Conservation (phyloP, 2,113 vertebrate genomes). For the Nymphicus hollandicus region DNA sequence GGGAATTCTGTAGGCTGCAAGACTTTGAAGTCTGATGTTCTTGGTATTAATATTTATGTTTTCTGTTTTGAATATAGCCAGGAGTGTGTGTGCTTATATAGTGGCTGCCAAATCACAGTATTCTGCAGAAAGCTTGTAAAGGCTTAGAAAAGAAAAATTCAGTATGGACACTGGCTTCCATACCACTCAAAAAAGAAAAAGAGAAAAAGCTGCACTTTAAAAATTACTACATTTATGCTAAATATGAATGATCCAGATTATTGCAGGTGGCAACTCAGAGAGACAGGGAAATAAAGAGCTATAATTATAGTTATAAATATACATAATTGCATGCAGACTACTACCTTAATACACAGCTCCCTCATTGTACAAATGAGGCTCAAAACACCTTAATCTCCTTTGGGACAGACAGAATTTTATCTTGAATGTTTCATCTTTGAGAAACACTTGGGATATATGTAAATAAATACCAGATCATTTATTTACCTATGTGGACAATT, state of each 20-base stretch:
- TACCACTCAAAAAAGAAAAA: not conserved
- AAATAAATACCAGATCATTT: conserved; percentile 59
- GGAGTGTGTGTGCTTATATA: not conserved
- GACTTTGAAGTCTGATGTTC: not conserved
- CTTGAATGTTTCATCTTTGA: conserved; percentile 37
- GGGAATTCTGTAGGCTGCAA: not conserved
- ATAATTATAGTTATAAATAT: conserved; percentile 57
- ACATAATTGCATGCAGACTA: conserved; percentile 31
- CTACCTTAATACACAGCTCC: not conserved
- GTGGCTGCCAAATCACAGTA: not conserved
- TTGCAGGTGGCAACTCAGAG: not conserved
- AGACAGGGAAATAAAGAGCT: conserved; percentile 18
- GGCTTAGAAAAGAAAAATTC: not conserved
- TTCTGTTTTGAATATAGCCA: not conserved
- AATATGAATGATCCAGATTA: not conserved
- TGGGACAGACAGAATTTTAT: conserved; percentile 43
- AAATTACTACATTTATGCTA: not conserved
- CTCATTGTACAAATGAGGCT: conserved; percentile 9
- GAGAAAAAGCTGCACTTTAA: not conserved
- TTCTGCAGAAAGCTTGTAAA: not conserved
- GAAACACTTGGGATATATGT: conserved; percentile 25
- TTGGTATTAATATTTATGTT: not conserved
- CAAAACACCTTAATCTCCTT: conserved; percentile 11
- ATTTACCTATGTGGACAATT: conserved; percentile 1
- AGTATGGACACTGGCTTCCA: not conserved